phyloP scores from a whole-genome alignment of 2,888 invertebrate genomes.

The Parapristionchus giblindavisi region DNA sequence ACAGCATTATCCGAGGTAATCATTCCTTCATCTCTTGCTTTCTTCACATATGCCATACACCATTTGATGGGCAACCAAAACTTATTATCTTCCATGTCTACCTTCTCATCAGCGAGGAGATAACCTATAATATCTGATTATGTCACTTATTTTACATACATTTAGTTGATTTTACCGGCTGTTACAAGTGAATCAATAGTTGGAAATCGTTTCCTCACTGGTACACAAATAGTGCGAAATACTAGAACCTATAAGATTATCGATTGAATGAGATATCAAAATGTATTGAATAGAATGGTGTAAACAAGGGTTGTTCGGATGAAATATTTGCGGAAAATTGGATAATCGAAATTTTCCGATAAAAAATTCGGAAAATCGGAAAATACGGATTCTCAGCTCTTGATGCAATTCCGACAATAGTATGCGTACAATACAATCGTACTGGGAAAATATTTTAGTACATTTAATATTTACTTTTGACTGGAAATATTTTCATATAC shows the following conservation, averaged over 20 bases:
- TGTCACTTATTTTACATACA: neutral
- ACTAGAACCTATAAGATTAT: conserved; percentile 18
- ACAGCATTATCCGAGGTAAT: conserved; percentile 25
- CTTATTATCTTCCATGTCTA: conserved; percentile 26
- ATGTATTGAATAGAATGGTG: too few species aligned
- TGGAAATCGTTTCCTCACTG: conserved; percentile 28
- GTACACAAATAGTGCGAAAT: conserved; percentile 28
- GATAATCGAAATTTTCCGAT: too few species aligned
- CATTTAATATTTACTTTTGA: too few species aligned
- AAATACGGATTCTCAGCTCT: too few species aligned
- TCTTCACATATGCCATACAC: conserved; percentile 25
- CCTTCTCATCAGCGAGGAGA: conserved; percentile 4
- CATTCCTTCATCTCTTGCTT: conserved; percentile 33
- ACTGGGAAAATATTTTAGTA: too few species aligned
- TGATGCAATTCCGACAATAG: too few species aligned
- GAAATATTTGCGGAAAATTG: too few species aligned
- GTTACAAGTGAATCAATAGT: conserved; percentile 30
- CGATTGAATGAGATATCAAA: neutral
- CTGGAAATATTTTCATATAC: too few species aligned
- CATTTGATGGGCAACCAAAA: conserved; percentile 37
- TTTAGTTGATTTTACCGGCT: neutral
- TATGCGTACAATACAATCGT: too few species aligned
- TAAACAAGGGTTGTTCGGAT: too few species aligned
- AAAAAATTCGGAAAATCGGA: too few species aligned
- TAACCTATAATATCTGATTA: neutral